Evolutionary conservation across 2,888 invertebrate genomes (phyloP).

Genomic region (Lutraria lutraria): DNA sequence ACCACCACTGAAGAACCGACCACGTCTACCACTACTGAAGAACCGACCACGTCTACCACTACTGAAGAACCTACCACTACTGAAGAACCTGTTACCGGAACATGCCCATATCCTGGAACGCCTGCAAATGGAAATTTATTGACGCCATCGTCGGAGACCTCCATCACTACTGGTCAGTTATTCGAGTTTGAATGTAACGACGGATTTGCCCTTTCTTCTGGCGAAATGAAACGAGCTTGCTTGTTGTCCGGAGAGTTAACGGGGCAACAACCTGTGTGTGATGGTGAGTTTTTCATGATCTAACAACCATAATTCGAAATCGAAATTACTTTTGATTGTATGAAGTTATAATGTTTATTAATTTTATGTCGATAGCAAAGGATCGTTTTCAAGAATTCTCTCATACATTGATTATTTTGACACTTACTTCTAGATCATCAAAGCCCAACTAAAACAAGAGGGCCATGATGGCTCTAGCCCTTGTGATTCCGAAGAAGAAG

Average conservation of each 20-base stretch:
- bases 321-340: too few species aligned
- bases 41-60: not conserved
- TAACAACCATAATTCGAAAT: too few species aligned
- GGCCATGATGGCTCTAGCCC: too few species aligned
- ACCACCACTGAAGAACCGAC: not conserved
- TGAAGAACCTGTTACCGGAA: not conserved
- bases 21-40: not conserved
- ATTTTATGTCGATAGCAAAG: too few species aligned
- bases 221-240: conserved; percentile 38
- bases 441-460: too few species aligned
- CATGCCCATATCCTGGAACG: conserved; percentile 24
- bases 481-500: too few species aligned
- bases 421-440: too few species aligned
- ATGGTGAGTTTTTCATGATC: conserved; percentile 17
- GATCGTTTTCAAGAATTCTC: too few species aligned
- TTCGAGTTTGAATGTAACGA: conserved; percentile 34
- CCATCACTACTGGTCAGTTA: conserved; percentile 21
- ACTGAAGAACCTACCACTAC: not conserved
- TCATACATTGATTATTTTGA: too few species aligned
- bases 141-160: not conserved
- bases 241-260: conserved; percentile 36
- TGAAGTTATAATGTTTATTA: too few species aligned
- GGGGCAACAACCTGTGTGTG: conserved; percentile 26
- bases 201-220: conserved; percentile 8
- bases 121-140: not conserved